A percentile compares a stretch with the other conserved stretches of the same genome.
Conservation (phyloP, 1,140 invertebrate genomes). For the Diachasmimorpha longicaudata region DNA sequence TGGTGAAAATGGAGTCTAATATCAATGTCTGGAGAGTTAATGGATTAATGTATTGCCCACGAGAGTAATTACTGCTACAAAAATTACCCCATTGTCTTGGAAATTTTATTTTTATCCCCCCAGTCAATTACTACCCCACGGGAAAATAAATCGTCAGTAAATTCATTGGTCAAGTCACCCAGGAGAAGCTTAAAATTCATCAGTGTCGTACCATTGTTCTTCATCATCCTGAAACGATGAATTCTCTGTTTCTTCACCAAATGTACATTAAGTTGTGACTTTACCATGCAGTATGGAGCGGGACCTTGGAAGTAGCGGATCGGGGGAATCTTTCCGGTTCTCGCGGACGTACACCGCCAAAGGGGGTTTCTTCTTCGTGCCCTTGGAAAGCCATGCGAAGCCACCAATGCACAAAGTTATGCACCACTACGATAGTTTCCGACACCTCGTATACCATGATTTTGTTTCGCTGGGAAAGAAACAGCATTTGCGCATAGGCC, state of each 20-base stretch:
- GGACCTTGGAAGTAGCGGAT: conserved; percentile 62
- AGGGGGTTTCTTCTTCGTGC: conserved; percentile 41
- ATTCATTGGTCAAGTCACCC: no score
- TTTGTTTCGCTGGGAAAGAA: not conserved
- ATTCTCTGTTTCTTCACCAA: not conserved
- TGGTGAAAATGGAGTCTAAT: no score
- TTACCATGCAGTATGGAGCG: conserved; percentile 32
- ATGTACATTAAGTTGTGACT: not conserved
- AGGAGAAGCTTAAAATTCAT: no score
- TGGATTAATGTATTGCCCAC: no score
- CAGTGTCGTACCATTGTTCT: no score
- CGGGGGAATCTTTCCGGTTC: conserved; percentile 63
- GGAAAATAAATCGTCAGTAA: no score
- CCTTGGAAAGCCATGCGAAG: conserved; percentile 36
- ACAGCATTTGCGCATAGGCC: not conserved
- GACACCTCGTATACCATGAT: not conserved
- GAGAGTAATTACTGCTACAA: no score
- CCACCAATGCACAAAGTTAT: not conserved
- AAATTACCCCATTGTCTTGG: no score
- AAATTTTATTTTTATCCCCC: no score
- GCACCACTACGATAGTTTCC: not conserved
- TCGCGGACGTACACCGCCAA: conserved; percentile 46
- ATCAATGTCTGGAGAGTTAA: no score
- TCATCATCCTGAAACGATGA: not conserved
- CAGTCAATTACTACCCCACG: no score